Conservation (phyloP, 2,888 invertebrate genomes). For the Chrysotoxum bicinctum region DNA sequence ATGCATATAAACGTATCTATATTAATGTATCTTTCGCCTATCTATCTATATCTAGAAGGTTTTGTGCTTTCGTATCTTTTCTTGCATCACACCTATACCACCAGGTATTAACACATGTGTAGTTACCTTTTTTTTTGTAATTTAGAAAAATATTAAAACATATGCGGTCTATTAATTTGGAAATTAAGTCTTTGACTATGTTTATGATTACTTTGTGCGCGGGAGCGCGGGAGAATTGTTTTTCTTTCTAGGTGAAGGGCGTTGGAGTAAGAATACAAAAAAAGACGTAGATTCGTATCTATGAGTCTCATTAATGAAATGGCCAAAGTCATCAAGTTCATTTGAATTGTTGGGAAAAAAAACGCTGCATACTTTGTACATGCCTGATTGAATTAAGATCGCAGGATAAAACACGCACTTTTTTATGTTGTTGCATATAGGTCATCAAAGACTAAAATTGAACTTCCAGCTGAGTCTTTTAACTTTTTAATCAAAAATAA, state of each 20-base stretch:
- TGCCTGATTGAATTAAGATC: slow-evolving; percentile 14
- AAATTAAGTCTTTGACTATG: slow-evolving; percentile 64
- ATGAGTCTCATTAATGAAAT: slow-evolving; percentile 49
- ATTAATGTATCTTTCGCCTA: slow-evolving; percentile 11
- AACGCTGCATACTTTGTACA: not conserved
- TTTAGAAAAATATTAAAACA: slow-evolving; percentile 52
- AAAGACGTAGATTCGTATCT: slow-evolving; percentile 41
- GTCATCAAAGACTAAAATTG: not conserved
- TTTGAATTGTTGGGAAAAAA: slow-evolving; percentile 9
- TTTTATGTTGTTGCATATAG: not conserved
- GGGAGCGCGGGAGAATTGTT: not conserved
- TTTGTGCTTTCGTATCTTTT: slow-evolving; percentile 47
- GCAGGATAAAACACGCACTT: slow-evolving; percentile 18
- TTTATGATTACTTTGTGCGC: slow-evolving; percentile 34
- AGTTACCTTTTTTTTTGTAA: not conserved
- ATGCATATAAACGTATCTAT: slow-evolving; percentile 63
- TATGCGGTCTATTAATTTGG: slow-evolving; percentile 62
- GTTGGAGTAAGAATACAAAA: not conserved
- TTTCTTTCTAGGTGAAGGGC: slow-evolving; percentile 27
- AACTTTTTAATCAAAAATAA: not conserved
- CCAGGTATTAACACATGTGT: slow-evolving; percentile 40
- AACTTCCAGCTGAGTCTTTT: not conserved
- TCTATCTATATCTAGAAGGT: slow-evolving; percentile 17
- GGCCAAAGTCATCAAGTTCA: slow-evolving; percentile 47
- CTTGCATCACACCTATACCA: slow-evolving; percentile 56